Conservation (phyloP, 2,113 vertebrate genomes). For the Corythoichthys intestinalis region DNA sequence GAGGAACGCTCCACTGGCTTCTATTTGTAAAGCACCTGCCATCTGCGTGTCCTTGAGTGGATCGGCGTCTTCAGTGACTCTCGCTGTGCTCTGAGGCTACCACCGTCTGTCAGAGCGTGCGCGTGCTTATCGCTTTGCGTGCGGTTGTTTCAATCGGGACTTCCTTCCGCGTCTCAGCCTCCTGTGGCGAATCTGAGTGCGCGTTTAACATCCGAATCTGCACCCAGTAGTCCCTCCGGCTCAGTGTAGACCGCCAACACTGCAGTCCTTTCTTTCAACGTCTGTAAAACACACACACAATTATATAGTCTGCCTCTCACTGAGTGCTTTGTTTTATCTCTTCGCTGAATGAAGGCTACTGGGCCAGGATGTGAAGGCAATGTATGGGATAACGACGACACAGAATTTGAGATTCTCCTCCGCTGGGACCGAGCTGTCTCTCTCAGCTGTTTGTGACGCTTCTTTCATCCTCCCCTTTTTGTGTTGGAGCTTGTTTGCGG, state of each 20-base stretch:
- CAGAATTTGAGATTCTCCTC: slow-evolving; percentile 8
- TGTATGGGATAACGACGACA: slow-evolving; percentile 20
- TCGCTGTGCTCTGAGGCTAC: slow-evolving; percentile 38
- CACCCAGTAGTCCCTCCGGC: slow-evolving; percentile 6
- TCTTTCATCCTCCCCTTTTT: slow-evolving; percentile 1
- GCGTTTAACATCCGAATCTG: slow-evolving; percentile 14
- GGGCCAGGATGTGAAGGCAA: slow-evolving; percentile 41
- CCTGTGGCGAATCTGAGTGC: slow-evolving; percentile 16
- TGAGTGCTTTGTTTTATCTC: slow-evolving; percentile 46
- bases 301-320: slow-evolving; percentile 48
- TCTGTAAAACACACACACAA: slow-evolving; percentile 32
- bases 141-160: background rate
- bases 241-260: slow-evolving; percentile 10
- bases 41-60: slow-evolving; percentile 62
- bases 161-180: slow-evolving; percentile 9
- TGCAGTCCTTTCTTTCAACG: slow-evolving; percentile 47
- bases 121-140: background rate
- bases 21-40: slow-evolving; percentile 62
- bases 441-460: slow-evolving; percentile 6
- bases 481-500: slow-evolving; percentile 18
- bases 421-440: slow-evolving; percentile 5
- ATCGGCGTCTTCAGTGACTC: slow-evolving; percentile 31
- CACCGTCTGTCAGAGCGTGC: slow-evolving; percentile 34
- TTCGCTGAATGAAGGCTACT: slow-evolving; percentile 35
- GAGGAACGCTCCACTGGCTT: slow-evolving; percentile 57